Evolutionary conservation across 2,888 invertebrate species (phyloP).

Genomic region (Phengaris arion): DNA sequence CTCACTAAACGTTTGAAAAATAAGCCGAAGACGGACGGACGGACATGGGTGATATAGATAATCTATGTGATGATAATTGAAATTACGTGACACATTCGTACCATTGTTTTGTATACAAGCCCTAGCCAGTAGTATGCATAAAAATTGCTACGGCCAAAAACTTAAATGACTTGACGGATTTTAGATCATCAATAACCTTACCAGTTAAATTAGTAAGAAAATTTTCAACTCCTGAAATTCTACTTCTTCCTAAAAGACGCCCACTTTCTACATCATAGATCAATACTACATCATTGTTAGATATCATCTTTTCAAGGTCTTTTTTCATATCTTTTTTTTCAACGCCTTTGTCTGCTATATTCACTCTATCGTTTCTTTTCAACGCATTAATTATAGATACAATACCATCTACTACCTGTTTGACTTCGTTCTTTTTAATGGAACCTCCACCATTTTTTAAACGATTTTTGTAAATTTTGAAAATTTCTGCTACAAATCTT

Average conservation of each 20-base stretch:
- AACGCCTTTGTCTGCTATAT: not conserved
- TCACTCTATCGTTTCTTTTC: not conserved
- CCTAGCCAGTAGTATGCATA: too few relatives aligned
- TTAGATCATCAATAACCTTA: not conserved
- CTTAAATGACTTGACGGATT: too few relatives aligned
- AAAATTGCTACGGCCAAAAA: too few relatives aligned
- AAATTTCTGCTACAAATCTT: not conserved
- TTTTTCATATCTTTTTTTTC: not conserved
- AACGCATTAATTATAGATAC: not conserved
- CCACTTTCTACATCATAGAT: not conserved
- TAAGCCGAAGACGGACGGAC: too few relatives aligned
- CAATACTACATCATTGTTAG: not conserved
- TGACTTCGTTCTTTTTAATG: too few relatives aligned
- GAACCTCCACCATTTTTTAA: not conserved
- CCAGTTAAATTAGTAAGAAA: not conserved
- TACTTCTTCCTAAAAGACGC: not conserved
- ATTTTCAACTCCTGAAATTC: not conserved
- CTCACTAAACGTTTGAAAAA: too few relatives aligned
- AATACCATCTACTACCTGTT: not conserved
- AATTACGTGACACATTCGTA: too few relatives aligned
- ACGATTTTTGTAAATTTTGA: not conserved
- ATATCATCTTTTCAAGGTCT: not conserved
- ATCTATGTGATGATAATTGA: too few relatives aligned
- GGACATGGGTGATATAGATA: too few relatives aligned
- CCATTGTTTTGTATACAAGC: too few relatives aligned